Evolutionary conservation across 1,140 invertebrate species (phyloP).

Genomic region (Meloidogyne hapla): DNA sequence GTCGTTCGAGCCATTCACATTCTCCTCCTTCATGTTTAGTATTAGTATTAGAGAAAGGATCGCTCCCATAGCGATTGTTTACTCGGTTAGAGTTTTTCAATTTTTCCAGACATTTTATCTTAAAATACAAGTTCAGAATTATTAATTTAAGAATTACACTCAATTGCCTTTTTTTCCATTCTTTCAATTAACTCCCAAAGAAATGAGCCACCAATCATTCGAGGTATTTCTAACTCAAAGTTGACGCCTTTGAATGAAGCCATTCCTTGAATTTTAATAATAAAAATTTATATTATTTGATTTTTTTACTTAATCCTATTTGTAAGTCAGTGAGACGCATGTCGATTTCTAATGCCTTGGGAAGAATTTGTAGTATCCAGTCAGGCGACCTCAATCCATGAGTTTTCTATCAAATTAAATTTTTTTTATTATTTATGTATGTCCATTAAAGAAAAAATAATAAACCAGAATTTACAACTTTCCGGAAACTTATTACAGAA

Average conservation of each 20-base stretch:
- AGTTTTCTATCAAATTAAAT: too few relatives aligned
- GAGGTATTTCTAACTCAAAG: slow-evolving; percentile 26
- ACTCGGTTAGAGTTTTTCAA: neutral
- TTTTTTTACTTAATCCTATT: slow-evolving; percentile 10
- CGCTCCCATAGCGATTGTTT: neutral
- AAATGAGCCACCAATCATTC: slow-evolving; percentile 27
- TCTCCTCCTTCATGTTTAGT: neutral
- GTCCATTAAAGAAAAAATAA: too few relatives aligned
- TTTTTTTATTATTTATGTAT: too few relatives aligned
- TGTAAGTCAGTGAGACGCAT: slow-evolving; percentile 17
- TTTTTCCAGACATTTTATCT: slow-evolving; percentile 27
- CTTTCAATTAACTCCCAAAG: slow-evolving; percentile 29
- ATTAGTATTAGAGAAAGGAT: neutral
- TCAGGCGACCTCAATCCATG: slow-evolving; percentile 29
- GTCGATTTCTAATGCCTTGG: slow-evolving; percentile 17
- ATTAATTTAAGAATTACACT: neutral
- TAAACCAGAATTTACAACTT: too few relatives aligned
- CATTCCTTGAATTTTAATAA: slow-evolving; percentile 19
- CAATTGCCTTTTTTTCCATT: slow-evolving; percentile 24
- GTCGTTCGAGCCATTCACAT: slow-evolving; percentile 21
- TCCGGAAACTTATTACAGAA: neutral
- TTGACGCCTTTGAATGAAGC: slow-evolving; percentile 22
- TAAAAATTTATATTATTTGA: neutral
- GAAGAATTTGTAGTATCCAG: slow-evolving; percentile 21
- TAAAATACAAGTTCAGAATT: too few relatives aligned